These are phyloP conservation scores for Contarinia nasturtii DNA, from an alignment of 1,140 invertebrate species.

Conservation along the genomic window DNA sequence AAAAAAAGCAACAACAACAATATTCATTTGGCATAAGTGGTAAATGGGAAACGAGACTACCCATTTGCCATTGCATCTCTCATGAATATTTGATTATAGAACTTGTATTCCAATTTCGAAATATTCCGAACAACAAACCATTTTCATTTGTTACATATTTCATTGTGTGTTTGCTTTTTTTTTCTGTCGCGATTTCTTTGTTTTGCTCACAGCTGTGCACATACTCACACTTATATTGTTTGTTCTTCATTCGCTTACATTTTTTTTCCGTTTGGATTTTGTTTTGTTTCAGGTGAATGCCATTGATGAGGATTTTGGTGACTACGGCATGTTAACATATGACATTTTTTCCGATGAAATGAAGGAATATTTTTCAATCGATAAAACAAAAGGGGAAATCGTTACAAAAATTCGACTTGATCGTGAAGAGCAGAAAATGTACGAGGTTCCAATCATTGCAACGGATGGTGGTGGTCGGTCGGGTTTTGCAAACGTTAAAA, in stretches of 20 bases:
- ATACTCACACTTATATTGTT: not conserved
- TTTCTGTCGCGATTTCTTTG: no score
- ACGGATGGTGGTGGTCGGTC: slow-evolving; percentile 66
- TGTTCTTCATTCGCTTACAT: not conserved
- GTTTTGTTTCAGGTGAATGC: slow-evolving; percentile 39
- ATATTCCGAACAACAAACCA: no score
- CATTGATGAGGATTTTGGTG: slow-evolving; percentile 58
- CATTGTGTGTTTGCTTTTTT: no score
- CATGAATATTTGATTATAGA: no score
- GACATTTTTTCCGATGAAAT: slow-evolving; percentile 61
- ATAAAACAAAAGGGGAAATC: slow-evolving; percentile 59
- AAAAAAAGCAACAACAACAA: no score
- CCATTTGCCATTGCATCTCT: no score
- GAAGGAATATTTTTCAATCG: slow-evolving; percentile 57
- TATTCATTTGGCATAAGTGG: not conserved
- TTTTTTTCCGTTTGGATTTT: not conserved
- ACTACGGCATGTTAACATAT: slow-evolving; percentile 63
- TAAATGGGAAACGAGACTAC: no score
- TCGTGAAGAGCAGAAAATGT: slow-evolving; percentile 51
- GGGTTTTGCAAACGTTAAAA: slow-evolving; percentile 56
- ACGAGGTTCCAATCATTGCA: slow-evolving; percentile 67
- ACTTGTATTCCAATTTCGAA: no score
- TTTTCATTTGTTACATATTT: no score
- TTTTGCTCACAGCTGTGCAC: no score
- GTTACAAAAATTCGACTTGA: slow-evolving; percentile 57